Evolutionary conservation across 2,888 invertebrate genomes (phyloP).

Genomic region (Theretra japonica): DNA sequence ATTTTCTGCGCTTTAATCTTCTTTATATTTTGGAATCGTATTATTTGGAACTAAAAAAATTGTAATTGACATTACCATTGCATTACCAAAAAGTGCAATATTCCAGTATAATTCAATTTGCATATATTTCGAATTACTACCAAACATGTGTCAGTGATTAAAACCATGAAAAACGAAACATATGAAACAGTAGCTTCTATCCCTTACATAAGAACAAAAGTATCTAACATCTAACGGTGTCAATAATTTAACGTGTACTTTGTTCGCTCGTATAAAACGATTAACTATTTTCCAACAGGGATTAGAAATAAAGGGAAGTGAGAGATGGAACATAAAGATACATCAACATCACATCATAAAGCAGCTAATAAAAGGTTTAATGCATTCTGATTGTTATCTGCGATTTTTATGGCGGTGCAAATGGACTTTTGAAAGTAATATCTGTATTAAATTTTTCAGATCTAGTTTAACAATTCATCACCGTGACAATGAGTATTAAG

Average conservation of each 20-base stretch:
- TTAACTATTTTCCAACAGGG: constrained; percentile 7
- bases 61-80: too few relatives aligned
- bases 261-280: neutral
- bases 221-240: neutral
- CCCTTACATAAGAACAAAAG: neutral
- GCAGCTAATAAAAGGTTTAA: constrained; percentile 73
- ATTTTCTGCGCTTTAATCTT: too few relatives aligned
- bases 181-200: neutral
- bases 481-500: constrained; percentile 52
- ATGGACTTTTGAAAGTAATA: constrained; percentile 77
- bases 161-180: neutral
- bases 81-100: too few relatives aligned
- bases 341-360: constrained; percentile 64
- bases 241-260: neutral
- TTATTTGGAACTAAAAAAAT: too few relatives aligned
- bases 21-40: too few relatives aligned
- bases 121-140: too few relatives aligned
- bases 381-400: constrained; percentile 73
- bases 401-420: constrained; percentile 75
- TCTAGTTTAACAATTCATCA: constrained; percentile 61
- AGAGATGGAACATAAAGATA: constrained; percentile 77
- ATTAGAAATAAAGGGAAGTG: constrained; percentile 50
- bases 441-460: constrained; percentile 64
- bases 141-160: neutral
- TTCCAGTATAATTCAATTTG: too few relatives aligned